Conservation (phyloP, 2,113 vertebrate genomes). For the Mugil cephalus region DNA sequence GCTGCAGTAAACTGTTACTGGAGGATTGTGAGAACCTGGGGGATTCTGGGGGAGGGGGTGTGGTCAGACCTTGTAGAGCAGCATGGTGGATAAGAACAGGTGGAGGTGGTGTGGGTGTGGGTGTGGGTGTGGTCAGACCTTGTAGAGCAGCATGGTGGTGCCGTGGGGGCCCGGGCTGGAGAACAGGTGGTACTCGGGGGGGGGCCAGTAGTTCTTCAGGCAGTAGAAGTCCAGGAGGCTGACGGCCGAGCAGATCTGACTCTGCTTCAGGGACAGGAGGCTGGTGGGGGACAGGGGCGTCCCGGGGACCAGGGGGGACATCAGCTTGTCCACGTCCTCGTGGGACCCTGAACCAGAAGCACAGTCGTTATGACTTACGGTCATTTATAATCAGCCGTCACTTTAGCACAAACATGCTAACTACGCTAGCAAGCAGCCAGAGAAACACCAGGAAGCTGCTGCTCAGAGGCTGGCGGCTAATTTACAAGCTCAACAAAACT, state of each 20-base stretch:
- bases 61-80: constrained; percentile 44
- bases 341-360: neutral
- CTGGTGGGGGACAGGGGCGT: constrained; percentile 88
- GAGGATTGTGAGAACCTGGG: too few relatives aligned
- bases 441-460: too few relatives aligned
- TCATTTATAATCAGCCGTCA: too few relatives aligned
- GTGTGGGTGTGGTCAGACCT: constrained; percentile 39
- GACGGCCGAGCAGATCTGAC: constrained; percentile 90
- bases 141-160: constrained; percentile 69
- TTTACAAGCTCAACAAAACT: too few relatives aligned
- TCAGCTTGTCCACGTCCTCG: constrained; percentile 82
- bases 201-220: constrained; percentile 89
- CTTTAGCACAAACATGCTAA: too few relatives aligned
- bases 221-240: constrained; percentile 94
- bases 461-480: too few relatives aligned
- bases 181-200: constrained; percentile 93
- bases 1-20: too few relatives aligned
- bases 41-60: too few relatives aligned
- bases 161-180: constrained; percentile 84
- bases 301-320: constrained; percentile 88
- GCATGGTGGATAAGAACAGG: too few relatives aligned
- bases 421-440: too few relatives aligned
- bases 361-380: too few relatives aligned
- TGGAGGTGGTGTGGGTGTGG: too few relatives aligned
- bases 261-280: constrained; percentile 88